A percentile compares a stretch with the other conserved stretches of the same genome.
Evolutionary conservation across 2,113 vertebrate species (phyloP).

Genomic region (Myanophis thanlyinensis): DNA sequence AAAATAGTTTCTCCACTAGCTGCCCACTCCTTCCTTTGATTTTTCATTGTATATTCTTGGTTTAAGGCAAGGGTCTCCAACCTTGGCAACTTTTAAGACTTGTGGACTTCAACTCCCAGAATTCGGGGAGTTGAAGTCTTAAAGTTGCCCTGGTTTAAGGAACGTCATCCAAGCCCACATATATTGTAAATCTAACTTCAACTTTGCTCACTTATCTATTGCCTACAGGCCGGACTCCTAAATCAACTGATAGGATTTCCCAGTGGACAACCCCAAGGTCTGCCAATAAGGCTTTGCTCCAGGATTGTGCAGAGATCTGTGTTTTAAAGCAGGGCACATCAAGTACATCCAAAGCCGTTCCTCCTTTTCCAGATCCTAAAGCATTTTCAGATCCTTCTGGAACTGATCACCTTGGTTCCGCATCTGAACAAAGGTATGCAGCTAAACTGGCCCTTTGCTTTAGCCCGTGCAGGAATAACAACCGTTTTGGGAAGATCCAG

Average conservation of each 20-base stretch:
- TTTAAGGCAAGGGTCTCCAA: too few relatives aligned
- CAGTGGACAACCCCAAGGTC: neutral
- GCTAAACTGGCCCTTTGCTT: neutral
- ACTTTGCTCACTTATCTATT: neutral
- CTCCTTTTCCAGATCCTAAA: neutral
- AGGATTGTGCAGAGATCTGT: neutral
- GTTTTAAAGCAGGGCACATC: neutral
- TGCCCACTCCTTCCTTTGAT: neutral
- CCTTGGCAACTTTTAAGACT: too few relatives aligned
- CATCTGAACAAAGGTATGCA: conserved; percentile 2
- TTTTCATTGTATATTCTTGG: neutral
- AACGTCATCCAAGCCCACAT: neutral
- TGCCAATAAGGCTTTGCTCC: neutral
- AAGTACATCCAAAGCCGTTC: neutral
- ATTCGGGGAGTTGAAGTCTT: too few relatives aligned
- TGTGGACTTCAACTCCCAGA: too few relatives aligned
- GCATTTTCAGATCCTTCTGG: too few relatives aligned
- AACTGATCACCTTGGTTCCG: neutral
- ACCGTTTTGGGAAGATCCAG: neutral
- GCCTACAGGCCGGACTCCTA: neutral
- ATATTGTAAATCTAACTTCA: neutral
- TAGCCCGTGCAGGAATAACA: neutral
- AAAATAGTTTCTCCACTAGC: neutral
- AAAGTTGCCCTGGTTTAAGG: too few relatives aligned
- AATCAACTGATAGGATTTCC: neutral